A percentile compares a stretch with the other conserved stretches of the same genome.
These are phyloP conservation scores for Manis pentadactyla DNA, from an alignment of 2,797 vertebrate genomes.

Conservation along the genomic window DNA sequence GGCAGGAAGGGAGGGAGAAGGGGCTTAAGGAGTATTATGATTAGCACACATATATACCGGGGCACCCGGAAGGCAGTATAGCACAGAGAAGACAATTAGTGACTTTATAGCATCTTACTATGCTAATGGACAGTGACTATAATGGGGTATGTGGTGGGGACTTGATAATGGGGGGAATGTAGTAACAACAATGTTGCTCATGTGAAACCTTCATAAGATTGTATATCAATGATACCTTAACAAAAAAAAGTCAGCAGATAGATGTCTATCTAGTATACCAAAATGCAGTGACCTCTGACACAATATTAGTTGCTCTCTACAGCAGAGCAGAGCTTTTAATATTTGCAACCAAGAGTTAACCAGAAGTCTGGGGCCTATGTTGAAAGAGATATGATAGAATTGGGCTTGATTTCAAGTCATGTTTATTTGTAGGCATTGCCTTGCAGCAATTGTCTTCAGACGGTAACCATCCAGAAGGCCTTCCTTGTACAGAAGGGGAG, in stretches of 20 bases:
- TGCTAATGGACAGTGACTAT: too few species aligned
- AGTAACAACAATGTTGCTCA: too few species aligned
- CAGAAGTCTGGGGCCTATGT: not conserved
- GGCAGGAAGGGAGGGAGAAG: too few species aligned
- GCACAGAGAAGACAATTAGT: too few species aligned
- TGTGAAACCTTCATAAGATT: too few species aligned
- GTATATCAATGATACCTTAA: too few species aligned
- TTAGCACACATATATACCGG: too few species aligned
- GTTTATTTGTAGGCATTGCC: not conserved
- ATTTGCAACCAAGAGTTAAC: not conserved
- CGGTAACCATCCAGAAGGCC: not conserved
- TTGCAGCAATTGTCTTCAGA: not conserved
- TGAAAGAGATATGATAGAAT: not conserved
- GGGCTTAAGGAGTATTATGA: too few species aligned
- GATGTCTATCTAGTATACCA: not conserved
- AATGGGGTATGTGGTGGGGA: too few species aligned
- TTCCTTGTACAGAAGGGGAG: not conserved
- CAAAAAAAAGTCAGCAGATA: not conserved
- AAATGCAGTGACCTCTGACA: not conserved
- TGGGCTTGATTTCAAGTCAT: not conserved
- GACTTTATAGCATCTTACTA: too few species aligned
- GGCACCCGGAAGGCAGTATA: too few species aligned
- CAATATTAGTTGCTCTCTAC: not conserved
- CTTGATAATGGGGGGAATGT: too few species aligned
- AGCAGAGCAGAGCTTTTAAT: not conserved